Base-by-base conservation (phyloP, 2,797 vertebrate species). In the Columba guinea region DNA sequence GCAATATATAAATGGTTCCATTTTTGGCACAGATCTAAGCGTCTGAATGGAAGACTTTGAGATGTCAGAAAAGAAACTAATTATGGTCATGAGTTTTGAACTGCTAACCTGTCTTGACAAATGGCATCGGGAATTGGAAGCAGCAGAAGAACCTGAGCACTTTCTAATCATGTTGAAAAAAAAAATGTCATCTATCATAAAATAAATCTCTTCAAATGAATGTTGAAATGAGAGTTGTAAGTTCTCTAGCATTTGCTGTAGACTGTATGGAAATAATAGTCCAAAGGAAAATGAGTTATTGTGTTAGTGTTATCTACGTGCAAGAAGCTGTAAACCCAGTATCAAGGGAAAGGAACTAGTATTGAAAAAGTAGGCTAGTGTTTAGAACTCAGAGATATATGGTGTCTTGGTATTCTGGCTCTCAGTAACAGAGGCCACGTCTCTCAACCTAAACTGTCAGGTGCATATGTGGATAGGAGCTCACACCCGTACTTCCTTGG, bases 31-130 rank as follows among this genome's bases (percentile, higher is more conserved):
- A 65, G 28, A 12, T 77, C 27, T 89, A 41, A 78, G 39, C 53
- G 9, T 39, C 32, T 68, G 19, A 78, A 62, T 68, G 28, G 56
- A 65, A 32, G 13, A 32, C 41, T 87, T 69, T 59, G 75, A 74
- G 39, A 68, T 68, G 48, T 88, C 73, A 91, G 85, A 71, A 83
- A 91, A 87, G 23, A 89, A 68, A 51, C 26, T 90, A 78, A 94
- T 91, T 91, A 76, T 79, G 59, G 59, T 52, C 49, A n/a, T 90
- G 63, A 67, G 30, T 85, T 94, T 75, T 91, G 73, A 94, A 81
- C 67, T 79, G 70, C 80, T 84, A 67, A 55, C 41, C 70, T 95
- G 26, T 69, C 65, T 88, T 95, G 80, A 76, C 41, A 73, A 95
- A 84, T 58, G 63, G 18, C 5, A 1, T 48, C 7, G 10, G 24